Evolutionary conservation across 2,888 invertebrate species (phyloP), one percentile per base, ranked within the genome.

Genomic region (Lasioglossum marginatum): DNA sequence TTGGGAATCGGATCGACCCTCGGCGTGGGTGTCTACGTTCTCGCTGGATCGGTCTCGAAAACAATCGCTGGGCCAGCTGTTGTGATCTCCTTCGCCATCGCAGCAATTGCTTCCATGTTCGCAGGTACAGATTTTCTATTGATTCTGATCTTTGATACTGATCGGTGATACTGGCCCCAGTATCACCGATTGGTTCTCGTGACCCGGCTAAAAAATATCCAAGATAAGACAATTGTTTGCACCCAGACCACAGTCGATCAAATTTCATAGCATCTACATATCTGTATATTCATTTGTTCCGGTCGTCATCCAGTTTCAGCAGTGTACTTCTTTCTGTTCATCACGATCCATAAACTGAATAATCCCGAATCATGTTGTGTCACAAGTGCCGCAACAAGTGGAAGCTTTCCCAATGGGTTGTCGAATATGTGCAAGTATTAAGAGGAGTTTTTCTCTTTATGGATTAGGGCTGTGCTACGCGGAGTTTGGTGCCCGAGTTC

Each of bases 1-100:
- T 95, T 99, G 63, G 98, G 97, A 0, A 97, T 98, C 40, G 98
- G 98, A 63, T 97, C 97, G 87, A 98, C 98, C 0, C 96, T 99
- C 23, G 99, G 99, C 0, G 98, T 98, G 4, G 99, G 99, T 0
- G 98, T 99, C 66, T 99, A 99, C 93, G 98, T 99, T 37, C 95
- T 99, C 78, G 98, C 98, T 40, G 98, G 98, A 0, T 97, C 97
- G 86, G 98, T 98, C 2, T 97, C 98, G 8, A 97, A 97, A 95
- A 96, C 96, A 85, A 96, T 96, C 77, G 98, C 98, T 0, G 99
- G 99, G 0, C 99, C 99, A 0, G 98, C 98, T 0, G 98, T 99
- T 0, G 96, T 98, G 45, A 94, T 99, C 34, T 98, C 98, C 2
- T 99, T 99, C 93, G 95, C 98, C n/a, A 96, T 99, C 78, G 99